Evolutionary conservation across 2,888 invertebrate genomes (phyloP), one percentile per base, ranked within the genome.

Genomic region (Sarcophaga caerulescens): DNA sequence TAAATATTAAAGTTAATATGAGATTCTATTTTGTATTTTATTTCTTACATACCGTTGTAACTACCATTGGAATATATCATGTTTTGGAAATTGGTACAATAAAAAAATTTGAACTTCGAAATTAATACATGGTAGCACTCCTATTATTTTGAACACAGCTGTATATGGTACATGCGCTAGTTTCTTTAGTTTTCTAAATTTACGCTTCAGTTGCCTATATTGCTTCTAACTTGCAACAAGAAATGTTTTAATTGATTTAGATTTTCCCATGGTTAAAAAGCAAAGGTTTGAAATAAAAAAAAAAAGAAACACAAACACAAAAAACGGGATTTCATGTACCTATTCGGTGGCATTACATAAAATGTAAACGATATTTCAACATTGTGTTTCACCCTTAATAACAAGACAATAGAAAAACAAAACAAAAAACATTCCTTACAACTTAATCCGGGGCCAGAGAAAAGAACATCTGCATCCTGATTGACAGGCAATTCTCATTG

Each of bases 401-500:
- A n/a, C n/a, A n/a, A 71, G 52, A 52, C 10, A 65, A 84, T 71
- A 74, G 35, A 79, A 75, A 52, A n/a, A n/a, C n/a, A n/a, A n/a
- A n/a, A n/a, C n/a, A n/a, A 83, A 79, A 83, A 74, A 79, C 74
- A 74, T 23, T 69, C 71, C 68, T 73, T 75, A 75, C 74, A 75
- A 79, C 84, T 75, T 75, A 79, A 84, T 84, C 79, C 79, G 74
- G 65, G 74, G 65, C 21, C 47, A 71, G 12, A 68, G 73, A 82
- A 89, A 88, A 86, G 89, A 89, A 88, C 89, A 89, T 89, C 89
- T 89, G 89, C 88, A 88, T 89, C 88, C 88, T 88, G 87, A 86
- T 87, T 52, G 17, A 52, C 12, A 52, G 11, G 19, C 78, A 86
- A 60, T 45, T 59, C 65, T 35, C 44, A 73, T 60, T 76, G 77